Evolutionary conservation across 2,113 vertebrate genomes (phyloP).

Genomic region (Sitta europaea): DNA sequence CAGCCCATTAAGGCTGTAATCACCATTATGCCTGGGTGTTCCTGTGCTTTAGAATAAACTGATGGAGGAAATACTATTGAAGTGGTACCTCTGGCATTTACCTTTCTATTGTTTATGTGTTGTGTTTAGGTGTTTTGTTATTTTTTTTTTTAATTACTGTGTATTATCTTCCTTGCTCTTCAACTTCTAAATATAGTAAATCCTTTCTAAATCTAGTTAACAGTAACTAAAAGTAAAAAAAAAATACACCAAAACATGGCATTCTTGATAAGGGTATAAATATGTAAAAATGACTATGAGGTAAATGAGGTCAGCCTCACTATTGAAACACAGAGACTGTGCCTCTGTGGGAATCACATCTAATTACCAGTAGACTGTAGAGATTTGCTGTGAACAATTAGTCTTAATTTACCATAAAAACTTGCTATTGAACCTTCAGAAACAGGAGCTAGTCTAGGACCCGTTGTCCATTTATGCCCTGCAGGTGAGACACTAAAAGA

Average conservation of each 20-base stretch:
- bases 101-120: background rate
- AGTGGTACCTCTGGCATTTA: slow-evolving; percentile 20
- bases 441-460: background rate
- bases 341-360: background rate
- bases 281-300: background rate
- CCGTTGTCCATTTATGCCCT: background rate
- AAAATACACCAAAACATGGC: background rate
- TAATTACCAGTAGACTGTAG: background rate
- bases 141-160: background rate
- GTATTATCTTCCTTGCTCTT: background rate
- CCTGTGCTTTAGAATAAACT: slow-evolving; percentile 47
- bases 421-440: background rate
- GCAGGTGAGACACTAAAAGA: background rate
- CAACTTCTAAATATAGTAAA: background rate
- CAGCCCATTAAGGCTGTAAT: slow-evolving; percentile 67
- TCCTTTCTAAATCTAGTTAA: background rate
- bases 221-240: background rate
- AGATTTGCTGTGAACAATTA: background rate
- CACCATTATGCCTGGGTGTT: slow-evolving; percentile 28
- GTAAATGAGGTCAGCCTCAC: background rate
- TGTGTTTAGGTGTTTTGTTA: background rate
- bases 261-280: background rate
- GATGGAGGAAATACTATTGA: slow-evolving; percentile 40
- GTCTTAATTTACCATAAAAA: background rate
- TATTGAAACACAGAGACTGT: background rate